Evolutionary conservation across 2,888 invertebrate species (phyloP), one percentile per base, ranked within the genome.

Genomic region (Cheiracanthium punctorium): DNA sequence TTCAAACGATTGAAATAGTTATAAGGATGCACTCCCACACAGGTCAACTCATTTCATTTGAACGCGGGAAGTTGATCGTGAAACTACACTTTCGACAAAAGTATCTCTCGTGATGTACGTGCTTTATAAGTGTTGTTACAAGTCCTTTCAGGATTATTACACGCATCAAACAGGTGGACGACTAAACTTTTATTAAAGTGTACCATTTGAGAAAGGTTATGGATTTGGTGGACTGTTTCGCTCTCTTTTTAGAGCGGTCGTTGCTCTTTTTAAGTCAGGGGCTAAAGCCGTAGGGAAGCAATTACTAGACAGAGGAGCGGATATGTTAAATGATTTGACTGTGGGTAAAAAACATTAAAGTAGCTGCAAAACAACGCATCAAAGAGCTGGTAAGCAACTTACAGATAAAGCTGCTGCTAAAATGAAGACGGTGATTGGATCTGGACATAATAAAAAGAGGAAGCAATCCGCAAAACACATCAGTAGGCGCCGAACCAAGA

Each of bases 1-100:
- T 85, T 65, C 43, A 85, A 20, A 69, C 74, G 14, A 70, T 80
- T 12, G 80, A 80, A 86, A 86, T 76, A 5, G 70, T 67, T 74
- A 74, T 86, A 67, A 75, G 70, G 43, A 75, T 43, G 14, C 73
- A 80, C 43, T n/a, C n/a, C n/a, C n/a, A n/a, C n/a, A 48, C 30
- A 32, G 80, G 71, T 0, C 30, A 70, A 52, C 24, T 70, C 28
- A 71, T 52, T n/a, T 48, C 67, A 37, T 86, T 86, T 74, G 70
- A 80, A 67, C 65, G 73, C n/a, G 72, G 80, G 17, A 8, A 58
- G 10, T 70, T 29, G 14, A 32, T 70, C 33, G 71, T 71, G 70
- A 80, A 72, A 41, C 41, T 80, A 24, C 80, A 71, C 30, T 80
- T 72, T 48, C 29, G 43, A 4, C 52, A 73, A 30, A 73, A 73